Base-by-base conservation (phyloP, 2,113 vertebrate genomes). In the Onychostoma macrolepis region DNA sequence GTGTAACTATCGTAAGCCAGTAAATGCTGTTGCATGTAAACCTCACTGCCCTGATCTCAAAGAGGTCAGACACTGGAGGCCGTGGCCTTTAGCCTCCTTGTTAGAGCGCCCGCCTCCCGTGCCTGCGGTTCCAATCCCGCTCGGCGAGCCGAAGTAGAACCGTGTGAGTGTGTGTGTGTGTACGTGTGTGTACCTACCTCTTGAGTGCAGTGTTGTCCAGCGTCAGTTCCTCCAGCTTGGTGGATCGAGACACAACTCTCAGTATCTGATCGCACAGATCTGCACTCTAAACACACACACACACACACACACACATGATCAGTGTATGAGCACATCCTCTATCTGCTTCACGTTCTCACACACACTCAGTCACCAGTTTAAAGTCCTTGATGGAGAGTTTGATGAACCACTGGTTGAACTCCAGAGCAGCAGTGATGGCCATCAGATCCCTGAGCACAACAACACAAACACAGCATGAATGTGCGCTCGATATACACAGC, bases 361-460 rank as follows among this genome's bases (percentile, higher is more conserved):
- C 58, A 87, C 43, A 36, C 36, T 36, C 45, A 94, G 95, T 94
- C 94, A 99, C 98, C 96, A 99, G 95, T 93, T 97, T 98, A 85
- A 96, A 94, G 90, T 99, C 98, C 93, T 97, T 99, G 24, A 95
- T 93, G 75, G 96, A 98, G 85, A 99, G 94, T 90, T 97, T 99
- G 67, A 95, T 98, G 96, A 99, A 99, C 98, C 98, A 99, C 92
- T 98, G 97, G 93, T 99, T 99, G 90, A 96, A 96, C 84, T 99
- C 98, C 90, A 99, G 94, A 43, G 94, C 97, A 80, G 96, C 96
- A 63, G 98, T 94, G 92, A 99, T 99, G 43, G 97, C 96, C 93
- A 98, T 94, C 92, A 99, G 95, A 91, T 99, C 98, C 94, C 98
- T 99, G 91, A 94, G 50, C 67, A 85, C 69, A 45, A 53, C 45